Conservation (phyloP, 2,888 invertebrate species). For the Phortica okadai region DNA sequence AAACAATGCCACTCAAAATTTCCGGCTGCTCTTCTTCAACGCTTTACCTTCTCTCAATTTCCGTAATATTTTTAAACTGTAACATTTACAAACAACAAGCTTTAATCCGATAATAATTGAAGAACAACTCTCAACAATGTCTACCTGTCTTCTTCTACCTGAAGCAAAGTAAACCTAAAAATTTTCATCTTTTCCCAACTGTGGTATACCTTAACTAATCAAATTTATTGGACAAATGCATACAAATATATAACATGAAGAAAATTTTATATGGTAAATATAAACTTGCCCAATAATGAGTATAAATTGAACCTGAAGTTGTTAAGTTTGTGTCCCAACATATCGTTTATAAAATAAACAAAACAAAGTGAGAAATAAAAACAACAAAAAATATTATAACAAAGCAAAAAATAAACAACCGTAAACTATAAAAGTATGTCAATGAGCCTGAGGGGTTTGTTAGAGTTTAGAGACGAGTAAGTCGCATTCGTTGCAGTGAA, state of each 20-base stretch:
- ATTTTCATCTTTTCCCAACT: conserved; percentile 34
- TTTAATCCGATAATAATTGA: conserved; percentile 27
- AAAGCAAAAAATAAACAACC: conserved; percentile 38
- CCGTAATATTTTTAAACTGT: not conserved
- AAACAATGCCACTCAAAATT: too few species aligned
- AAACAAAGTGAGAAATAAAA: conserved; percentile 35
- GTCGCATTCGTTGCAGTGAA: not conserved
- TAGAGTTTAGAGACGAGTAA: not conserved
- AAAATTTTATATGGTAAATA: not conserved
- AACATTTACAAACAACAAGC: conserved; percentile 7
- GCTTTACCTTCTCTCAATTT: not conserved
- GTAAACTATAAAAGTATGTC: conserved; percentile 27
- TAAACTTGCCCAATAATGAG: conserved; percentile 23
- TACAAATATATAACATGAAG: not conserved
- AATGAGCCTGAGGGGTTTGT: conserved; percentile 21
- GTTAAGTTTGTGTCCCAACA: conserved; percentile 71
- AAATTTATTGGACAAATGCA: conserved; percentile 25
- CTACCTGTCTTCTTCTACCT: conserved; percentile 31
- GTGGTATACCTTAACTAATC: conserved; percentile 31
- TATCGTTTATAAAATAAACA: conserved; percentile 67
- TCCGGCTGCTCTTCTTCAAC: not conserved
- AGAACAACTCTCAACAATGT: conserved; percentile 2
- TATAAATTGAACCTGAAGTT: conserved; percentile 58
- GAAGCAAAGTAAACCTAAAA: not conserved
- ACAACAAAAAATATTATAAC: conserved; percentile 36